Evolutionary conservation across 2,797 vertebrate genomes (phyloP).

Genomic region (Jordanella pulchra): DNA sequence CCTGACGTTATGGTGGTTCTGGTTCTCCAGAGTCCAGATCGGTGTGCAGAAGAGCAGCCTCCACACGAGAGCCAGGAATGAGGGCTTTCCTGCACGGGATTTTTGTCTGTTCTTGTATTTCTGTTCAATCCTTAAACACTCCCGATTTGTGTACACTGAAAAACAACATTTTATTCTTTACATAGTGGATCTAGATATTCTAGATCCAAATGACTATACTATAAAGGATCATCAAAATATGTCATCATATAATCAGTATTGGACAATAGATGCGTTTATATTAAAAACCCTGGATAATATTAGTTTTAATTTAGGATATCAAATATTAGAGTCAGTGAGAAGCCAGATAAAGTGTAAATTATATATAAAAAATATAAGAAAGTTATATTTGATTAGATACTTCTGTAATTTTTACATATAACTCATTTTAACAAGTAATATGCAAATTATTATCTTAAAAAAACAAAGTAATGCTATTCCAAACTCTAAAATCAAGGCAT

Average conservation of each 20-base stretch:
- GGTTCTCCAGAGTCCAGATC: slow-evolving; percentile 81
- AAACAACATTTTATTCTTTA: slow-evolving; percentile 14
- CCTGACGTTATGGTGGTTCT: slow-evolving; percentile 73
- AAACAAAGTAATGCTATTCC: background rate
- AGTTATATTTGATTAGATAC: background rate
- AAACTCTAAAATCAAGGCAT: background rate
- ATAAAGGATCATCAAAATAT: background rate
- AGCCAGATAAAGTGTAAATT: background rate
- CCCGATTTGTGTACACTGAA: slow-evolving; percentile 69
- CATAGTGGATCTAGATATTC: background rate
- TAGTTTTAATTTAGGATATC: background rate
- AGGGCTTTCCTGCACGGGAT: slow-evolving; percentile 54
- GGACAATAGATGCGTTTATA: background rate
- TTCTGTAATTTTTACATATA: background rate
- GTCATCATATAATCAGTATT: background rate
- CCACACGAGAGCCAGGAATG: slow-evolving; percentile 59
- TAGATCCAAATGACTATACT: background rate
- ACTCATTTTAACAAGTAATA: background rate
- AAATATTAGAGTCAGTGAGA: background rate
- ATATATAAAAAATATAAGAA: background rate
- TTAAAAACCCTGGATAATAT: background rate
- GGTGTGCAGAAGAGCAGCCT: slow-evolving; percentile 87
- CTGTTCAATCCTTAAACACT: slow-evolving; percentile 58
- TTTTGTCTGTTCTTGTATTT: slow-evolving; percentile 4
- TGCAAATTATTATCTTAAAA: background rate